Evolutionary conservation across 2,797 vertebrate genomes (phyloP), one percentile per base, ranked within the genome.

Genomic region (Podarcis siculus): DNA sequence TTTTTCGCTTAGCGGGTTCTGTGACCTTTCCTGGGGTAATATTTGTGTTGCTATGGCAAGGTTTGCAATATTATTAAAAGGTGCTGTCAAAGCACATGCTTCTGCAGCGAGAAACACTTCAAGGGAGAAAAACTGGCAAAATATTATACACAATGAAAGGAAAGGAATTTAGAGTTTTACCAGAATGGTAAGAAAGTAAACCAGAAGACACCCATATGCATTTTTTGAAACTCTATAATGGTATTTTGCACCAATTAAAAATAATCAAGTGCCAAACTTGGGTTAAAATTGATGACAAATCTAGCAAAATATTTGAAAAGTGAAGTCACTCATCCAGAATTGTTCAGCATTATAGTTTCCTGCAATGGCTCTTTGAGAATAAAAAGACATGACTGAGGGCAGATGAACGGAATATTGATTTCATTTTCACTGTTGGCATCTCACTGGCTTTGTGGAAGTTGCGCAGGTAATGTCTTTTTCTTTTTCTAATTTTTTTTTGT

Each of bases 51-150:
- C 91, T 93, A 92, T 90, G 89, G 82, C 49, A 84, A 93, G 67
- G 27, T 82, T 93, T 92, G 81, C 88, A 87, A 84, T 89, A 92
- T 91, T 93, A 91, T 90, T 92, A 91, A 93, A 94, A 95, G 90
- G 92, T 92, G 30, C 37, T 94, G 80, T 95, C 89, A 92, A 86
- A 92, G 61, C 0, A 0, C 87, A 91, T 89, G 92, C 89, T 79
- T 95, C 88, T 81, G 66, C 66, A 73, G 87, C 93, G 87, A 92
- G 79, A 75, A 95, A 90, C 17, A 25, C 71, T 89, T 84, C 19
- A 85, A 90, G 64, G 67, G 77, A 61, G 89, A 90, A 94, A 17
- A 89, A 64, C 27, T 95, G 94, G 93, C 93, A 95, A 95, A 81
- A 86, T 92, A 66, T 69, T 90, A 71, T 89, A 69, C 66, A 86